Evolutionary conservation across 2,888 invertebrate genomes (phyloP).

Genomic region (Euclidia mi): DNA sequence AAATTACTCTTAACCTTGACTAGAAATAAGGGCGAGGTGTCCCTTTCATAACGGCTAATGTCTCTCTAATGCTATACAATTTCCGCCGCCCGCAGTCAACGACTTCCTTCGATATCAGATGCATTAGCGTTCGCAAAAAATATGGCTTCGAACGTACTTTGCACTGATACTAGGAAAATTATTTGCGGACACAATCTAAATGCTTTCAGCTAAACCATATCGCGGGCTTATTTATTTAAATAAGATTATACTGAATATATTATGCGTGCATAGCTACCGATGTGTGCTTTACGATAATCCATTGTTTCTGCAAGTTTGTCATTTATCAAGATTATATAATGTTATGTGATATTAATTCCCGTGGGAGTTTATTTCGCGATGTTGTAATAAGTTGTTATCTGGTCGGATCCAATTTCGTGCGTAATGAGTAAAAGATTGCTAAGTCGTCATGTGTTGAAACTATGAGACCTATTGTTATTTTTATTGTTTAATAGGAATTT

Average conservation of each 20-base stretch:
- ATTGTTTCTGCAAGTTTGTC: conserved; percentile 41
- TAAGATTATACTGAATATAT: conserved; percentile 31
- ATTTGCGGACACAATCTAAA: conserved; percentile 47
- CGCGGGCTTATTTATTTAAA: conserved; percentile 44
- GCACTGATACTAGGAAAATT: conserved; percentile 54
- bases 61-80: conserved; percentile 80
- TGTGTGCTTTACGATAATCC: conserved; percentile 29
- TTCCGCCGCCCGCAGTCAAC: conserved; percentile 71
- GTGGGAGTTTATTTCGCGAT: conserved; percentile 40
- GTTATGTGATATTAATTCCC: conserved; percentile 45
- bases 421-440: conserved; percentile 34
- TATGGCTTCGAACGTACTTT: conserved; percentile 53
- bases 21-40: conserved; percentile 60
- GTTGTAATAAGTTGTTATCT: conserved; percentile 26
- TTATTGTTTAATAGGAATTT: not conserved
- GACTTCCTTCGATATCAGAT: conserved; percentile 74
- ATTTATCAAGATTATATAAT: conserved; percentile 45
- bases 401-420: conserved; percentile 31
- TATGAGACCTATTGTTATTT: conserved; percentile 13
- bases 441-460: conserved; percentile 8
- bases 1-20: conserved; percentile 45
- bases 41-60: conserved; percentile 79
- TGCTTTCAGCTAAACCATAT: conserved; percentile 26
- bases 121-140: conserved; percentile 73
- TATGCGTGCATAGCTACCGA: conserved; percentile 11